These are phyloP conservation scores for Caenorhabditis sp. DNA, from an alignment of 2,888 invertebrate species.

Conservation along the genomic window DNA sequence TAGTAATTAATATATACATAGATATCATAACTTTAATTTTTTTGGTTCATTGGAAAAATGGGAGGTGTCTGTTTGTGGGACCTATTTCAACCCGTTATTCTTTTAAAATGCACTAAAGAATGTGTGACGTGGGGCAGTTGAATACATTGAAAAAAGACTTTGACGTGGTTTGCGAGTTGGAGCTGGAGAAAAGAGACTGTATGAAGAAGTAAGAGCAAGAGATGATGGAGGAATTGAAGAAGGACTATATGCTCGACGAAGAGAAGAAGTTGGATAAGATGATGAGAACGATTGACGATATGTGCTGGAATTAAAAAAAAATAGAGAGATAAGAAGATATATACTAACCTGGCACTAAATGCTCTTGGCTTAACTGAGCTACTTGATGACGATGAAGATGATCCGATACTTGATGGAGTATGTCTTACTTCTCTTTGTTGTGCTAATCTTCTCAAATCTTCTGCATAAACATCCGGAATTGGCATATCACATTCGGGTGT, in stretches of 20 bases:
- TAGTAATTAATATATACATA: not conserved
- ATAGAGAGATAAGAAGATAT: slow-evolving; percentile 1
- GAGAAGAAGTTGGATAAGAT: slow-evolving; percentile 12
- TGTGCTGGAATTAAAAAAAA: slow-evolving; percentile 19
- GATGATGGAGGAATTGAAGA: slow-evolving; percentile 25
- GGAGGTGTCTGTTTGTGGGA: not conserved
- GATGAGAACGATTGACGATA: slow-evolving; percentile 25
- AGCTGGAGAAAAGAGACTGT: slow-evolving; percentile 53
- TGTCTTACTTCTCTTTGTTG: slow-evolving; percentile 30
- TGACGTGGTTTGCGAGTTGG: slow-evolving; percentile 53
- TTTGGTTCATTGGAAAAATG: not conserved
- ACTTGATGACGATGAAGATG: slow-evolving; percentile 1
- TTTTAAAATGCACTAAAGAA: slow-evolving; percentile 63
- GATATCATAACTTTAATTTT: too few relatives aligned
- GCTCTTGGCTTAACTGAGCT: slow-evolving; percentile 28
- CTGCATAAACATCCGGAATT: slow-evolving; percentile 66
- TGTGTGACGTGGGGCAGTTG: slow-evolving; percentile 51
- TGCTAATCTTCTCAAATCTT: slow-evolving; percentile 53
- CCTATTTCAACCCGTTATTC: not conserved
- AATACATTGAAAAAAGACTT: slow-evolving; percentile 54
- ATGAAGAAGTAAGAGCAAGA: slow-evolving; percentile 45
- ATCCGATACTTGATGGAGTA: slow-evolving; percentile 8
- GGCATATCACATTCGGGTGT: slow-evolving; percentile 66
- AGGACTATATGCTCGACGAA: slow-evolving; percentile 37
- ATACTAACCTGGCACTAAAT: slow-evolving; percentile 28